Base-by-base conservation (phyloP, 2,113 vertebrate species). In the Apteryx owenii region DNA sequence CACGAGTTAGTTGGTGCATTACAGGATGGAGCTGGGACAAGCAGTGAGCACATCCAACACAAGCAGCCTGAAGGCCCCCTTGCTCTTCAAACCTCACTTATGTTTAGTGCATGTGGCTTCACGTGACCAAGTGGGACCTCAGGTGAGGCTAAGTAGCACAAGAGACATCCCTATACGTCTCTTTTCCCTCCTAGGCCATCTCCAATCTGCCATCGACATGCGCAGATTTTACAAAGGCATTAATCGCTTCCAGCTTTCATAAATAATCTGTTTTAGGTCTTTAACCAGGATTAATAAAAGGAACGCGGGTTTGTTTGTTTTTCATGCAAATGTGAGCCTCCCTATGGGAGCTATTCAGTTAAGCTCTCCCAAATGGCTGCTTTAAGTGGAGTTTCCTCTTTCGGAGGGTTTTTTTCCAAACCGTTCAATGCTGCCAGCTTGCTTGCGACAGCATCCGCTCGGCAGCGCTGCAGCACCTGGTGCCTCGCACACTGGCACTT, bases 241-340 rank as follows among this genome's bases (percentile, higher is more conserved):
- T 97, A 95, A 97, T 97, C 97, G 91, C 88, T 94, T 96, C 82
- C 93, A 95, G 93, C 81, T 89, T 97, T 97, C 87, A 85, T 96
- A 97, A 98, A 96, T 79, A 66, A 80, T 97, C 95, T 76, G 68
- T 13, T 94, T 96, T 68, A 89, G 81, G 90, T n/a, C 93, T 96
- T 94, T 95, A 97, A 97, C 80, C 78, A 92, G 93, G 87, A 95
- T 93, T 97, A 97, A 91, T 89, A 94, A 85, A 92, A 97, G 82
- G 94, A 96, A 94, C 5, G 7, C 23, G 38, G 75, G 53, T 87
- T 88, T 42, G 91, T 96, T 98, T 97, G 92, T 84, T 98, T 97
- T 96, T 93, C 95, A 97, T 95, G 97, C 84, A 98, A 98, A 97
- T 95, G 61, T 8, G 69, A 95, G 77, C 66, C 66, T 97, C 77